These are phyloP conservation scores for Pocillopora grandis DNA, from an alignment of 92 coral and sea anemone genomes.

Conservation along the genomic window DNA sequence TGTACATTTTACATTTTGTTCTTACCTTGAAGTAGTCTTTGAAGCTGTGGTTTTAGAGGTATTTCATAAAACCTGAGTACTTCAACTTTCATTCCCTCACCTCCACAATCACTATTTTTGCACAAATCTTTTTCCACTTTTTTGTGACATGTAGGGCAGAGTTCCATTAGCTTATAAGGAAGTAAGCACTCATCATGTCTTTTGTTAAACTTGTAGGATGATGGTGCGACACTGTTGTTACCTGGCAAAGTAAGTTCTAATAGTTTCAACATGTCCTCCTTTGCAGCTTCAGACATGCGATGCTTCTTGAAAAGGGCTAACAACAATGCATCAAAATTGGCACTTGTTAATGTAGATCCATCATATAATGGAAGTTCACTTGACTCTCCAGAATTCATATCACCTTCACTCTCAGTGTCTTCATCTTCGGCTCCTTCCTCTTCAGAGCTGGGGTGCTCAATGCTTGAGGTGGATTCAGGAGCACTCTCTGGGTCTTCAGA, in stretches of 20 bases:
- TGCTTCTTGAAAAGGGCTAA: conserved; percentile 49
- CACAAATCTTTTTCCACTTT: neutral
- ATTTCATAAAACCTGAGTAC: neutral
- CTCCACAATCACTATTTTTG: neutral
- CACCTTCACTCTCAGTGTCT: neutral
- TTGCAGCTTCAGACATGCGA: conserved; percentile 27
- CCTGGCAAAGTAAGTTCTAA: conserved; percentile 26
- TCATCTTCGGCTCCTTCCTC: neutral
- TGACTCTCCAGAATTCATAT: neutral
- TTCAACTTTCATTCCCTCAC: neutral
- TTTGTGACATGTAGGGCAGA: conserved; percentile 19
- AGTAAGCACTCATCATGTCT: conserved; percentile 5
- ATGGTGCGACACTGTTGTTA: conserved; percentile 22
- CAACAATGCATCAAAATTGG: conserved; percentile 38
- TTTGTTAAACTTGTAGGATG: conserved; percentile 42
- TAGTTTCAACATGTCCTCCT: conserved; percentile 40
- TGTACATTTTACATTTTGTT: neutral
- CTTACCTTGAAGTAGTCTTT: neutral
- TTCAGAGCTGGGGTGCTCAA: no score
- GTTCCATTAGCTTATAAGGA: neutral
- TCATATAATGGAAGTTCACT: neutral
- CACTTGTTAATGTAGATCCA: conserved; percentile 12
- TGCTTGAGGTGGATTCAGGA: no score
- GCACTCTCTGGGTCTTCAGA: no score
- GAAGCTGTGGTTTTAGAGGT: neutral